A percentile compares a stretch with the other conserved stretches of the same genome.
Conservation (phyloP, 2,113 vertebrate species). For the Chloropsis hardwickii region DNA sequence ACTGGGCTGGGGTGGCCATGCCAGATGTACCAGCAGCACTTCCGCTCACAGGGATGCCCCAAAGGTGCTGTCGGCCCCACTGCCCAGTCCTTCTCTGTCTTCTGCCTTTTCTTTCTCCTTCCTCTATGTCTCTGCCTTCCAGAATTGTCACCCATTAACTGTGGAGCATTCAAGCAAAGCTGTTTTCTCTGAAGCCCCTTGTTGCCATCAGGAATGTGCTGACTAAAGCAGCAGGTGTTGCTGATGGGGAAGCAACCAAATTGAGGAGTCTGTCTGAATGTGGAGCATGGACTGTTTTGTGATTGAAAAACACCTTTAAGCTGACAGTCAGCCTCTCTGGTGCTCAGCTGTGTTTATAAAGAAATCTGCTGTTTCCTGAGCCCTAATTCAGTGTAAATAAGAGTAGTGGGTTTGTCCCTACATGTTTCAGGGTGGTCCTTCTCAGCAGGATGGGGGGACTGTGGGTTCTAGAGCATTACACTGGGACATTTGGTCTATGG, state of each 20-base stretch:
- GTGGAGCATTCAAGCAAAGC: not conserved
- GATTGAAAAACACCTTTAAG: not conserved
- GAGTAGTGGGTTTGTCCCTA: not conserved
- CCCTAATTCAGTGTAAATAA: not conserved
- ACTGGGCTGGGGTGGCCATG: fast-evolving
- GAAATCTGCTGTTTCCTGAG: not conserved
- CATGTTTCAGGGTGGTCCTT: not conserved
- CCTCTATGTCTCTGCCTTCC: not conserved
- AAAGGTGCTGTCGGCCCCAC: fast-evolving
- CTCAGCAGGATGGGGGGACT: not conserved
- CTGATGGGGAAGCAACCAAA: not conserved
- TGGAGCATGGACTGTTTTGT: not conserved
- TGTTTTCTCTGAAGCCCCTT: fast-evolving
- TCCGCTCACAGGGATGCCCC: fast-evolving
- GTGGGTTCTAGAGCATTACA: not conserved
- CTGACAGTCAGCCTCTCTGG: not conserved
- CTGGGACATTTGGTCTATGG: not conserved
- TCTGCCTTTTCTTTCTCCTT: not conserved
- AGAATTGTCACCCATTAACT: not conserved
- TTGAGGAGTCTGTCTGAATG: not conserved
- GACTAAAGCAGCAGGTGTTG: not conserved
- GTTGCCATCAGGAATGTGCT: not conserved
- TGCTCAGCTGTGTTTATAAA: not conserved
- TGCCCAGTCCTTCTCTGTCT: fast-evolving
- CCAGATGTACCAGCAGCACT: not conserved